A percentile compares a stretch with the other conserved stretches of the same genome.
These are phyloP conservation scores for Calliphora vicina DNA, from an alignment of 1,140 invertebrate genomes.

Conservation along the genomic window DNA sequence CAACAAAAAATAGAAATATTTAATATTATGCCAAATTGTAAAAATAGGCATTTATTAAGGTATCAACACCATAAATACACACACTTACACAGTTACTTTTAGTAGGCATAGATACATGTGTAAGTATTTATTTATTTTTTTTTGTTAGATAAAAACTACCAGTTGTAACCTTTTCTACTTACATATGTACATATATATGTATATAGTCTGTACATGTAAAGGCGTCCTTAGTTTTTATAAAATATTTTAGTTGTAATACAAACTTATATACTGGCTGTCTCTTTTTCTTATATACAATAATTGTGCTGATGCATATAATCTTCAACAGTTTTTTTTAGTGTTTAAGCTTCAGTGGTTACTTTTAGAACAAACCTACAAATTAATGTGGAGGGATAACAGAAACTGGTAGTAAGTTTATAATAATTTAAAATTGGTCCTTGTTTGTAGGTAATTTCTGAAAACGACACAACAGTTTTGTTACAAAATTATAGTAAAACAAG, in stretches of 20 bases:
- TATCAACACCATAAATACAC: background rate
- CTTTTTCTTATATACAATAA: background rate
- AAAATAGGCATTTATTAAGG: slow-evolving; percentile 6
- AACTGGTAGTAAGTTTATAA: too few relatives aligned
- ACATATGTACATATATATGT: too few relatives aligned
- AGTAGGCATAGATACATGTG: too few relatives aligned
- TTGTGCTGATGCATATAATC: background rate
- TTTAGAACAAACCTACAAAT: too few relatives aligned
- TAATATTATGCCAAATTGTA: slow-evolving; percentile 9
- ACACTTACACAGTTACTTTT: background rate
- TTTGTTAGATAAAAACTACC: too few relatives aligned
- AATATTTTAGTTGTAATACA: background rate
- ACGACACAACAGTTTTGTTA: too few relatives aligned
- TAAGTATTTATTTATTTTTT: too few relatives aligned
- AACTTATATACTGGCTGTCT: background rate
- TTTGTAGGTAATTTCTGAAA: too few relatives aligned
- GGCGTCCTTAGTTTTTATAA: background rate
- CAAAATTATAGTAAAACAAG: too few relatives aligned
- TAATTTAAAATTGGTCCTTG: too few relatives aligned
- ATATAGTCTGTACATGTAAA: background rate
- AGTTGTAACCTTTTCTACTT: too few relatives aligned
- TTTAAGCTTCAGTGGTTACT: background rate
- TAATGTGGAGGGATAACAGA: too few relatives aligned
- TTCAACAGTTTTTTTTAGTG: background rate
- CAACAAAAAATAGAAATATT: background rate